These are phyloP conservation scores for Ranitomeya variabilis DNA, from an alignment of 2,113 vertebrate genomes.

Conservation along the genomic window DNA sequence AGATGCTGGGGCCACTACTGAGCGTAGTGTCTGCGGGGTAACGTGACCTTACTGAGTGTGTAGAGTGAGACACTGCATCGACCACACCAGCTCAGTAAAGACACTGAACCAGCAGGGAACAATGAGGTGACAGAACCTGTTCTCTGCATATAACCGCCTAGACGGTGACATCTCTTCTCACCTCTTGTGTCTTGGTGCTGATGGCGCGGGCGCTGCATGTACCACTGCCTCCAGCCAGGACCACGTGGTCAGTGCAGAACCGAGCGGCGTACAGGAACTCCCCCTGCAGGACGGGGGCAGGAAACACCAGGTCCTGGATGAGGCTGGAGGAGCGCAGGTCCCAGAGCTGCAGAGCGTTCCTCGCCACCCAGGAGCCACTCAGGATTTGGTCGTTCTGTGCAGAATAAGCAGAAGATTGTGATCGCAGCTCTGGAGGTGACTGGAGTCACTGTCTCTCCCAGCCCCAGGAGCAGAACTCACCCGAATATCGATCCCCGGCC, in stretches of 20 bases:
- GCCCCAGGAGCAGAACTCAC: slow-evolving; percentile 43
- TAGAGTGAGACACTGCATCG: too few species aligned
- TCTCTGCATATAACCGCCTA: too few species aligned
- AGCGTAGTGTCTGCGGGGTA: too few species aligned
- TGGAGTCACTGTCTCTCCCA: background rate
- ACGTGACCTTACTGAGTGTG: too few species aligned
- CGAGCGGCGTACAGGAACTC: slow-evolving; percentile 60
- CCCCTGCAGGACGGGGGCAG: slow-evolving; percentile 49
- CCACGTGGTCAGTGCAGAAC: slow-evolving; percentile 50
- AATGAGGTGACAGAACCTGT: too few species aligned
- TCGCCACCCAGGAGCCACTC: slow-evolving; percentile 60
- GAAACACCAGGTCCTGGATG: slow-evolving; percentile 58
- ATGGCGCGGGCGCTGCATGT: slow-evolving; percentile 55
- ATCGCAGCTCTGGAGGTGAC: background rate
- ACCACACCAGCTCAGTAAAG: too few species aligned
- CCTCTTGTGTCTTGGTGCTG: slow-evolving; percentile 55
- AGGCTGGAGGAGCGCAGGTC: slow-evolving; percentile 53
- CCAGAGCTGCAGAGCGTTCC: slow-evolving; percentile 61
- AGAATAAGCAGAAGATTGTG: background rate
- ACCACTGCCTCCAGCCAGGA: slow-evolving; percentile 60
- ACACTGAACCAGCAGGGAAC: too few species aligned
- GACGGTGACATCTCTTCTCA: slow-evolving; percentile 3
- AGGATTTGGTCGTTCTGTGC: slow-evolving; percentile 52
- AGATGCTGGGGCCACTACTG: too few species aligned
- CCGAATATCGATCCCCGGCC: slow-evolving; percentile 60